Percentiles rank a stretch among this genome's conserved stretches.
Conservation (phyloP, 2,888 invertebrate species). For the Theretra japonica region DNA sequence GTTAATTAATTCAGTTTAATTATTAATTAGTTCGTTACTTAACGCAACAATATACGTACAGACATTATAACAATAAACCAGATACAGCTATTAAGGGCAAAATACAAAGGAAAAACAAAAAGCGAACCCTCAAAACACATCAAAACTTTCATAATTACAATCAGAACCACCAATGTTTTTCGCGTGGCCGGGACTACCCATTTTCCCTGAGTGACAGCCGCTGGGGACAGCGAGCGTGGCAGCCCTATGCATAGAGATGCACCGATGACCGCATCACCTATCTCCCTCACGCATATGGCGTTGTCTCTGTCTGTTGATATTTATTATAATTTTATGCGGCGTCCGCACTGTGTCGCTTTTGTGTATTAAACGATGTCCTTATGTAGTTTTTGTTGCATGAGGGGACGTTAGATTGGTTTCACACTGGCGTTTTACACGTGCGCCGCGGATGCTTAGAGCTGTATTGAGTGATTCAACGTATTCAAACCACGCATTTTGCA, state of each 20-base stretch:
- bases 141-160: conserved; percentile 23
- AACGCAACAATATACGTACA: background rate
- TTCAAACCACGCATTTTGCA: background rate
- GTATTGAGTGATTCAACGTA: background rate
- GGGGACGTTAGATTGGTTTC: conserved; percentile 46
- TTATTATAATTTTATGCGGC: conserved; percentile 84
- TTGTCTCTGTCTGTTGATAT: conserved; percentile 65
- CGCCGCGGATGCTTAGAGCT: background rate
- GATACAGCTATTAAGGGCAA: no score
- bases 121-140: background rate
- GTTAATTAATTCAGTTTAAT: no score
- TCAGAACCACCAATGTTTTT: conserved; percentile 17
- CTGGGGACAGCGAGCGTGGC: conserved; percentile 43
- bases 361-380: conserved; percentile 78
- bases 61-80: background rate
- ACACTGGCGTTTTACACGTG: conserved; percentile 6
- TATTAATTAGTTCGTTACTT: no score
- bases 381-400: conserved; percentile 68
- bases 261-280: conserved; percentile 54
- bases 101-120: background rate
- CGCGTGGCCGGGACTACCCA: background rate
- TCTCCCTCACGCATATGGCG: conserved; percentile 43
- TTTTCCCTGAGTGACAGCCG: conserved; percentile 39
- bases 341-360: conserved; percentile 69
- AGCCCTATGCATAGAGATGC: conserved; percentile 53